A percentile compares a stretch with the other conserved stretches of the same genome.
Evolutionary conservation across 1,140 invertebrate genomes (phyloP).

Genomic region (Philopotamus ludificatus): DNA sequence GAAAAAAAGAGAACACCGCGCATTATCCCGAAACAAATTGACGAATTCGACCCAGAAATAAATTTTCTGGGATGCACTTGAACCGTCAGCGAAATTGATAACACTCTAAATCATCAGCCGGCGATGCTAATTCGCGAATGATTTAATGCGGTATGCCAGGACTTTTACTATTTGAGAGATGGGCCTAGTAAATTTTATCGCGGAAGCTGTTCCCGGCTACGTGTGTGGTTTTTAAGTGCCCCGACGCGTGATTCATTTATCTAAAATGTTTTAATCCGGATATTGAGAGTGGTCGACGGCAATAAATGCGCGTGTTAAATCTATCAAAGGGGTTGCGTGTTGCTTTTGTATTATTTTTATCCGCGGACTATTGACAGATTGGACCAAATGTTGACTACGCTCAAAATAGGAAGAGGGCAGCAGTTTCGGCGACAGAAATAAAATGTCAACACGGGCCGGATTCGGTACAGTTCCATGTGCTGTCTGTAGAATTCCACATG

Average conservation of each 20-base stretch:
- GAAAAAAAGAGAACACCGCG: no score
- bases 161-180: not conserved
- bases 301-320: not conserved
- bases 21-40: no score
- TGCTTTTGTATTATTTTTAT: slow-evolving; percentile 17
- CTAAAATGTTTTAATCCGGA: not conserved
- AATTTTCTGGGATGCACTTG: no score
- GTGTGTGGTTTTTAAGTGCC: no score
- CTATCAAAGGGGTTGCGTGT: not conserved
- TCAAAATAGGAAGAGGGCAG: slow-evolving; percentile 20
- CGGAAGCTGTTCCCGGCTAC: not conserved
- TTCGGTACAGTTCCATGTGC: slow-evolving; percentile 6
- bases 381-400: slow-evolving; percentile 23
- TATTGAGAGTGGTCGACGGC: no score
- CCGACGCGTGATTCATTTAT: not conserved
- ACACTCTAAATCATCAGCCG: not conserved
- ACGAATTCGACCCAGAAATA: no score
- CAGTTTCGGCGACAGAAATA: slow-evolving; percentile 17
- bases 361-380: slow-evolving; percentile 22
- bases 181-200: not conserved
- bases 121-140: not conserved
- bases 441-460: slow-evolving; percentile 22
- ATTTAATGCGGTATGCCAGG: not conserved
- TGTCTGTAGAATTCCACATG: slow-evolving; percentile 2
- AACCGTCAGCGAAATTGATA: not conserved